Evolutionary conservation across 2,113 vertebrate genomes (phyloP).

Genomic region (Ailuropoda melanoleuca): DNA sequence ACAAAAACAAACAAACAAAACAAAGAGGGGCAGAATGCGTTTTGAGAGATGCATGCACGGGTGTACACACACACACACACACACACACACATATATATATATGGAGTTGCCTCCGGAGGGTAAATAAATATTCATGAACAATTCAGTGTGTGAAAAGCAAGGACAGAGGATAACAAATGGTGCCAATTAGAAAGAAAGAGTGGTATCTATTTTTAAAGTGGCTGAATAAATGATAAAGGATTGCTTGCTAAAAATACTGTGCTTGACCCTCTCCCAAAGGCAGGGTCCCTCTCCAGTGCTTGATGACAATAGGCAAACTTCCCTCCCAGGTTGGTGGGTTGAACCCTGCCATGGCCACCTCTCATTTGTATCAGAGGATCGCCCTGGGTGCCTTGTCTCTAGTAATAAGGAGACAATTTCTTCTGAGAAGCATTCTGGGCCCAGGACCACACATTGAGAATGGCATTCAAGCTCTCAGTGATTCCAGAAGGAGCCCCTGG

Average conservation of each 20-base stretch:
- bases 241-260: conserved; percentile 78
- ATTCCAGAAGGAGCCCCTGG: not conserved
- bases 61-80: not conserved
- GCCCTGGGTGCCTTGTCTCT: not conserved
- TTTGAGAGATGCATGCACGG: not conserved
- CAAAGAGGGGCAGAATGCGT: not conserved
- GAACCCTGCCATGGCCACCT: not conserved
- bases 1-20: not conserved
- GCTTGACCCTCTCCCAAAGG: conserved; percentile 46
- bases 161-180: conserved; percentile 83
- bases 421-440: not conserved
- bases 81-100: not conserved
- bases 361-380: not conserved
- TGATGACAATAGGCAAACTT: not conserved
- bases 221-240: conserved; percentile 80
- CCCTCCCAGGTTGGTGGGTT: not conserved
- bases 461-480: not conserved
- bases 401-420: not conserved
- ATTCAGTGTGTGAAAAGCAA: conserved; percentile 81
- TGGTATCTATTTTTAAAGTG: conserved; percentile 84
- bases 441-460: not conserved
- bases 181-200: conserved; percentile 83
- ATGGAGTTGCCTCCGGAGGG: conserved; percentile 75
- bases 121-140: conserved; percentile 85
- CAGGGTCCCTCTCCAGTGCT: not conserved